Base-by-base conservation (phyloP, 2,888 invertebrate species). In the Acrobasis repandana region DNA sequence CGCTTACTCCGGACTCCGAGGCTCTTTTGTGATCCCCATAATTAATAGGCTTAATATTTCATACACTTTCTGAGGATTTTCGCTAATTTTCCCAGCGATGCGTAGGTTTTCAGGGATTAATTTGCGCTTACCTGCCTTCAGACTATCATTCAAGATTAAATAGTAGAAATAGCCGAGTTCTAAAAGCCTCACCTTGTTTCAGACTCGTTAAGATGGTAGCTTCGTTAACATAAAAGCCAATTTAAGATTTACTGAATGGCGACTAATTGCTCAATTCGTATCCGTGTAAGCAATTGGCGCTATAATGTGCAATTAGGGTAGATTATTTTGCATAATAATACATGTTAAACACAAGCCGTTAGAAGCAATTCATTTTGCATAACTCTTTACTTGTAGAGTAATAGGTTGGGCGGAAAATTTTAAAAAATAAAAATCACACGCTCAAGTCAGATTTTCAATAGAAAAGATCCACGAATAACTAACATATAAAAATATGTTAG, bases 31-130 rank as follows among this genome's bases (percentile, higher is more conserved):
- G 82, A 85, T 83, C 80, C 79, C 71, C 59, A 70, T 66, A 86
- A 87, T 86, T 85, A 88, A 87, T 86, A 83, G 80, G 82, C 82
- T 83, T 85, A 84, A 86, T 86, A 83, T 86, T 82, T 87, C 84
- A 85, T 85, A 83, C 76, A 85, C 81, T 83, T 71, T 70, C 74
- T 75, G 73, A 76, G 81, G 82, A 83, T 81, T 83, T 79, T 79
- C 80, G 76, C 79, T 82, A 86, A 86, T 87, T 86, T 86, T 77
- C 80, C 67, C 61, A 65, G 64, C 73, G 75, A 77, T 77, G 72
- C 69, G 71, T 69, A 71, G 71, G 73, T 76, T 73, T 76, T 72
- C 76, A 67, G 72, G 76, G 79, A 82, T 83, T 80, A 83, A 71
- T 67, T 65, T 67, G 66, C 69, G 73, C 74, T 77, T 71, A 74